These are phyloP conservation scores for Eulemur coronatus DNA, from an alignment of 2,797 vertebrate species.

Conservation along the genomic window DNA sequence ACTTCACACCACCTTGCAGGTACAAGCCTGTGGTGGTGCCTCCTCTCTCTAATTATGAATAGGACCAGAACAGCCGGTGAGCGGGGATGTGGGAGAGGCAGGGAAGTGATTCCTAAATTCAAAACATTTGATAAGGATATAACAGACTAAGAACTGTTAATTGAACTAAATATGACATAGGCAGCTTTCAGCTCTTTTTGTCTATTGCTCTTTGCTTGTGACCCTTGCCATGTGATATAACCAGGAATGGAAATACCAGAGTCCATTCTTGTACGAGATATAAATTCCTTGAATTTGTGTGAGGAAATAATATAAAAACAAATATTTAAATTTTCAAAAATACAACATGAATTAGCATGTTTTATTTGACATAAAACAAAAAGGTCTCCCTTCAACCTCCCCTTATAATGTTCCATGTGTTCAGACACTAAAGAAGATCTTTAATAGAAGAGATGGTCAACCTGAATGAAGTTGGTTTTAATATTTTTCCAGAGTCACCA, in stretches of 20 bases:
- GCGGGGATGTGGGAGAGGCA: not conserved
- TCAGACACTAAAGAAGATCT: not conserved
- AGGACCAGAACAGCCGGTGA: not conserved
- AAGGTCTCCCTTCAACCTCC: not conserved
- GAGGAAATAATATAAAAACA: not conserved
- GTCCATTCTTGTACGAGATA: not conserved
- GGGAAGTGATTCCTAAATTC: not conserved
- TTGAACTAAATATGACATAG: not conserved
- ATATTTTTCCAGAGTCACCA: not conserved
- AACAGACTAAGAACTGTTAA: not conserved
- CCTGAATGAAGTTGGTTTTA: not conserved
- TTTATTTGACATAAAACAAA: not conserved
- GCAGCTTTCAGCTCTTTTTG: not conserved
- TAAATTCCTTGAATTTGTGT: not conserved
- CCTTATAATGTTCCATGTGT: not conserved
- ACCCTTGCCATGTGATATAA: not conserved
- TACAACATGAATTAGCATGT: not conserved
- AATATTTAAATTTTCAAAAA: not conserved
- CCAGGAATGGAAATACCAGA: not conserved
- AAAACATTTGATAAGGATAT: not conserved
- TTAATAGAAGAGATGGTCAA: not conserved
- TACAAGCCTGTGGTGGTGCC: not conserved
- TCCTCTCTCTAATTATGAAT: not conserved
- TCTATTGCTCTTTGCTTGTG: not conserved
- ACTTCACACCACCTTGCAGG: not conserved